Conservation (phyloP, 2,888 invertebrate genomes). For the Drosophila testacea region DNA sequence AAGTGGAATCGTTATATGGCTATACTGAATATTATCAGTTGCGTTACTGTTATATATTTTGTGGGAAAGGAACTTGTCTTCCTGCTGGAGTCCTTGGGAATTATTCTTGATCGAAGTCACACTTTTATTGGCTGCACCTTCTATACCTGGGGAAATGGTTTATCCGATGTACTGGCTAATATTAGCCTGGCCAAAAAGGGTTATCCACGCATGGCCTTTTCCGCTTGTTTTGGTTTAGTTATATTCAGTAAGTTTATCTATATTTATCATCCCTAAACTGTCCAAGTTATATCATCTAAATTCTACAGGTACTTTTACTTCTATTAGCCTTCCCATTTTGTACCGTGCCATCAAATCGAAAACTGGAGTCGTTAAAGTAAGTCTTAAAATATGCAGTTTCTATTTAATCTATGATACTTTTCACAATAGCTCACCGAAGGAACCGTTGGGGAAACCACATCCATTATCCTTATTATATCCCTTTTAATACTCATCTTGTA, state of each 20-base stretch:
- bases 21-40: constrained; percentile 3
- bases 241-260: constrained; percentile 31
- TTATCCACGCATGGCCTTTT: constrained; percentile 48
- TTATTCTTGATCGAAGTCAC: constrained; percentile 36
- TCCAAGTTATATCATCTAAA: background rate
- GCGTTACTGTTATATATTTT: constrained; percentile 11
- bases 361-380: constrained; percentile 4
- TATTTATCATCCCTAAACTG: background rate
- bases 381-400: background rate
- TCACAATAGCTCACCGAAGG: constrained; percentile 33
- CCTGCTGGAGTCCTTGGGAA: constrained; percentile 40
- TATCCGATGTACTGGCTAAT: constrained; percentile 29
- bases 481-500: constrained; percentile 15
- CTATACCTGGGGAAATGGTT: constrained; percentile 41
- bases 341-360: background rate
- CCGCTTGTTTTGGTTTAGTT: constrained; percentile 36
- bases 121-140: constrained; percentile 47
- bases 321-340: constrained; percentile 33
- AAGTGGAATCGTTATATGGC: constrained; percentile 24
- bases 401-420: background rate
- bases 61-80: constrained; percentile 30
- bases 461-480: constrained; percentile 20
- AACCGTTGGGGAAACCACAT: constrained; percentile 30
- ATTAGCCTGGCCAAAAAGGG: constrained; percentile 30
- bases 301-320: constrained; percentile 22